phyloP scores from a whole-genome alignment of 2,888 invertebrate genomes.

The Sinopyrophorus schimmeli region DNA sequence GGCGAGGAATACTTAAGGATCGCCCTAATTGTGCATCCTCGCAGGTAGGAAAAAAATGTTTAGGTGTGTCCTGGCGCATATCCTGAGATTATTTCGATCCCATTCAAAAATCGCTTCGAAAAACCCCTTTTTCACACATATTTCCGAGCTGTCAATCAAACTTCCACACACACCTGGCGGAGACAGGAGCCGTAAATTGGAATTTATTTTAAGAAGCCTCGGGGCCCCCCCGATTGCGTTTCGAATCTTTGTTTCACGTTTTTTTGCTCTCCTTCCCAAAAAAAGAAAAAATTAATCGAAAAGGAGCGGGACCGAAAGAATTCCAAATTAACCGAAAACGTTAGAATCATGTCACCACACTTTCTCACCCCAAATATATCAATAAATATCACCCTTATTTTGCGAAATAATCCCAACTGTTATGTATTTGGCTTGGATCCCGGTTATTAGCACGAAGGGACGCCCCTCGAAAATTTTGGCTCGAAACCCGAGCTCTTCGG shows the following conservation, averaged over 20 bases:
- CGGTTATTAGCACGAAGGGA: slow-evolving; percentile 43
- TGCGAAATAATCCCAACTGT: slow-evolving; percentile 43
- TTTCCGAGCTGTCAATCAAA: slow-evolving; percentile 39
- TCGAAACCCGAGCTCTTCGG: slow-evolving; percentile 20
- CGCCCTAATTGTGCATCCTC: too few species aligned
- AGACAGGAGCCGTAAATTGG: slow-evolving; percentile 27
- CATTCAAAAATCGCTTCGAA: slow-evolving; percentile 29
- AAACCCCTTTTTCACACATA: slow-evolving; percentile 38
- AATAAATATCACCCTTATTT: slow-evolving; percentile 48
- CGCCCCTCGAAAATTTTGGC: slow-evolving; percentile 34
- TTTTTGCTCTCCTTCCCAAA: not conserved
- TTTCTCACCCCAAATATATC: slow-evolving; percentile 34
- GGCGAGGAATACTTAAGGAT: too few species aligned
- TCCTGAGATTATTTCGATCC: slow-evolving; percentile 34
- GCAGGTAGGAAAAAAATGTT: too few species aligned
- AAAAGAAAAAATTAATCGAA: not conserved
- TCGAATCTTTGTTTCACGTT: not conserved
- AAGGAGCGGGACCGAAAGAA: not conserved
- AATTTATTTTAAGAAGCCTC: too few species aligned
- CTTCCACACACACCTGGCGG: slow-evolving; percentile 39
- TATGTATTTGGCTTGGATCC: slow-evolving; percentile 42
- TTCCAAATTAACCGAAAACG: not conserved
- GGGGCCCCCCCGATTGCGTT: not conserved
- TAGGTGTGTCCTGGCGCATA: slow-evolving; percentile 27
- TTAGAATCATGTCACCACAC: slow-evolving; percentile 15